These are phyloP conservation scores for Micoletzkya japonica DNA, from an alignment of 2,888 invertebrate species.

Conservation along the genomic window DNA sequence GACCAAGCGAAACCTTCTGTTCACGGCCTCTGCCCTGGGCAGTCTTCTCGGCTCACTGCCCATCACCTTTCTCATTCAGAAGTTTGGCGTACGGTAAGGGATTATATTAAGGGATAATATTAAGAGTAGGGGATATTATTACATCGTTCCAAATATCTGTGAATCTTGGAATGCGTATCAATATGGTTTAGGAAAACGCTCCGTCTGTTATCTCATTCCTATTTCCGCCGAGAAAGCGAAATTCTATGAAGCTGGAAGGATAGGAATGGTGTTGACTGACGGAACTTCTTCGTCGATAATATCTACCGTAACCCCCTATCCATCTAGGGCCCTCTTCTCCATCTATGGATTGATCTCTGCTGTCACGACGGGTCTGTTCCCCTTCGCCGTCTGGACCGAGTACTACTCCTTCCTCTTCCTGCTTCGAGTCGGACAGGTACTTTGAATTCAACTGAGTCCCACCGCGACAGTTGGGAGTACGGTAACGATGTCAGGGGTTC, in stretches of 20 bases:
- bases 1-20: constrained; percentile 10
- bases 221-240: too few species aligned
- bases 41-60: constrained; percentile 26
- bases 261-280: too few species aligned
- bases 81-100: constrained; percentile 21
- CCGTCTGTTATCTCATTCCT: too few species aligned
- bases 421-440: constrained; percentile 17
- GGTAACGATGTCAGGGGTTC: constrained; percentile 11
- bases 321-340: constrained; percentile 22
- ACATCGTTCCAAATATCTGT: too few species aligned
- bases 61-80: constrained; percentile 21
- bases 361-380: constrained; percentile 6
- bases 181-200: too few species aligned
- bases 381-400: constrained; percentile 13
- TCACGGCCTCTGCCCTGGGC: constrained; percentile 22
- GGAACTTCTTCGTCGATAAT: too few species aligned
- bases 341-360: constrained; percentile 20
- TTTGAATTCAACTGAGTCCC: neutral
- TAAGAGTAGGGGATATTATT: too few species aligned
- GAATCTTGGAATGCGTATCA: too few species aligned
- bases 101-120: too few species aligned
- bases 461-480: neutral
- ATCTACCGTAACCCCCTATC: too few species aligned
- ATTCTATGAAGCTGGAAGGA: too few species aligned
- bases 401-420: constrained; percentile 11